Base-by-base conservation (phyloP, 2,113 vertebrate genomes). In the Chionis minor region DNA sequence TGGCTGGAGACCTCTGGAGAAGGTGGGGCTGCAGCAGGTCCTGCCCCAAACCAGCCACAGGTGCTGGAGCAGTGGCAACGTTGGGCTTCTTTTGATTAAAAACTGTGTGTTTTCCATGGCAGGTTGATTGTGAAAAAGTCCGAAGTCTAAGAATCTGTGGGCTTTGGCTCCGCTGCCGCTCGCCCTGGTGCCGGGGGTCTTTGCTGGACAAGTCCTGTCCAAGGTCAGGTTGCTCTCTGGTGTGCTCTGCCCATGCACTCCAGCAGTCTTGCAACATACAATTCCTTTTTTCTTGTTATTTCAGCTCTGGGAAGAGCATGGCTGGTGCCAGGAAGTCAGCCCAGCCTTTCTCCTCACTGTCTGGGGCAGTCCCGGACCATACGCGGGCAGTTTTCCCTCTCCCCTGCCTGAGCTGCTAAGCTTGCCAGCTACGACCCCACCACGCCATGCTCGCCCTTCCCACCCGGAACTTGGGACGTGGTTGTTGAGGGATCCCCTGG, bases 181-280 rank as follows among this genome's bases (percentile, higher is more conserved):
- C 40, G 14, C 14, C 24, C 32, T 4, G 0, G 12, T 79, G 38
- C 54, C 0, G 0, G 26, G 19, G 27, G 23, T 81, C 30, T 45
- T 45, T 5, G 10, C 38, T 63, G 58, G 30, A 27, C 44, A 78
- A 63, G 67, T 42, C 35, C 73, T 8, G 22, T 30, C 45, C 12
- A 12, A 24, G 78, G 30, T 28, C 8, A 14, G 47, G 20, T 45
- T 28, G 7, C 26, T 67, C 45, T 52, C 49, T 0, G 0, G 20
- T 0, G 0, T 2, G 1, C 52, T 51, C 66, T 55, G n/a, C 56
- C 35, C 35, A 4, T 0, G 1, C 1, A 1, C 42, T 38, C 56
- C 42, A 9, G 21, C 0, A 3, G 23, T 81, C 91, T 69, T 73
- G 38, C 32, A 59, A 61, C 49, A 20, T 5, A 9, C 21, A 42